Percentiles rank a stretch among this genome's conserved stretches.
Evolutionary conservation across 1,140 invertebrate species (phyloP).

Genomic region (Drosophila varians): DNA sequence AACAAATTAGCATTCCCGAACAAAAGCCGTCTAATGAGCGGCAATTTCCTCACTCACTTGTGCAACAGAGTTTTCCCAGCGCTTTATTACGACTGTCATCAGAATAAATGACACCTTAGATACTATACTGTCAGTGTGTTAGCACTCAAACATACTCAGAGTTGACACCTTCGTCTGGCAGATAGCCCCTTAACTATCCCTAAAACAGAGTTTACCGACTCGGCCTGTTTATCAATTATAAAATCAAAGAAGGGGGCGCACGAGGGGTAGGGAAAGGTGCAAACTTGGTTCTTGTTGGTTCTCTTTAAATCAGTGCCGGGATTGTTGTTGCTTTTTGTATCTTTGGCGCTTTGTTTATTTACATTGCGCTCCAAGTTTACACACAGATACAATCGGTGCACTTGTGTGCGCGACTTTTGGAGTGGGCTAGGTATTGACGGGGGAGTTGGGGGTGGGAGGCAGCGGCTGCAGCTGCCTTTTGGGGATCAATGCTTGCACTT

Average conservation of each 20-base stretch:
- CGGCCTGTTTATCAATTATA: slow-evolving; percentile 37
- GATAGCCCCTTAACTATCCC: slow-evolving; percentile 3
- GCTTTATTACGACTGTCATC: slow-evolving; percentile 15
- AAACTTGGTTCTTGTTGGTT: slow-evolving; percentile 30
- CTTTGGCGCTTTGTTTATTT: slow-evolving; percentile 77
- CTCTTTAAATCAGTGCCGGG: slow-evolving; percentile 39
- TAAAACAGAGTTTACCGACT: slow-evolving; percentile 16
- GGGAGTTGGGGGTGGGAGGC: slow-evolving; percentile 6
- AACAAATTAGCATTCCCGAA: slow-evolving; percentile 2
- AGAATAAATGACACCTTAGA: slow-evolving; percentile 19
- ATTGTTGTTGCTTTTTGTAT: slow-evolving; percentile 54
- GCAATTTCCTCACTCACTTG: slow-evolving; percentile 24
- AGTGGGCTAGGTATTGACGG: not conserved
- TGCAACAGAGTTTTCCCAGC: slow-evolving; percentile 24
- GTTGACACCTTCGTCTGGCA: slow-evolving; percentile 28
- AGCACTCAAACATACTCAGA: not conserved
- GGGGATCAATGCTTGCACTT: slow-evolving; percentile 32
- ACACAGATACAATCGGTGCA: slow-evolving; percentile 38
- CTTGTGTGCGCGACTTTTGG: slow-evolving; percentile 9
- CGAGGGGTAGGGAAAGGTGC: slow-evolving; percentile 24
- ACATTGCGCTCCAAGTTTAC: slow-evolving; percentile 77
- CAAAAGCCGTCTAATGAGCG: slow-evolving; percentile 23
- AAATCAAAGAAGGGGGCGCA: slow-evolving; percentile 32
- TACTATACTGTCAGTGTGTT: not conserved
- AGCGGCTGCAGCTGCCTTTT: slow-evolving; percentile 55